A percentile compares a stretch with the other conserved stretches of the same genome.
phyloP scores from a whole-genome alignment of 2,888 invertebrate species.

The Apotomis betuletana region DNA sequence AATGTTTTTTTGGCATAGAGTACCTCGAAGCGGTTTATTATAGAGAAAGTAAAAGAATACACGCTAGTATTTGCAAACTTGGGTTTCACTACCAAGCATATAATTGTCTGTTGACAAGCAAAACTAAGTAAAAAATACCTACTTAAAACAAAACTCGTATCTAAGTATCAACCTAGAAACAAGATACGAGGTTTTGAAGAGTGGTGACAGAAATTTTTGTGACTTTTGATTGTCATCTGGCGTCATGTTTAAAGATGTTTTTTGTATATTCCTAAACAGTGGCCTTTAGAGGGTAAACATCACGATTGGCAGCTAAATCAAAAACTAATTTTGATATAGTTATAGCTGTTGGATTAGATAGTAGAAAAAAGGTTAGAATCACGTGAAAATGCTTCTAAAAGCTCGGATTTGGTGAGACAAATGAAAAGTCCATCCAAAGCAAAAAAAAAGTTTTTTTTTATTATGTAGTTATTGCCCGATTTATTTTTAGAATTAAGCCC shows the following conservation, averaged over 20 bases:
- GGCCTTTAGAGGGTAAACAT: constrained; percentile 2
- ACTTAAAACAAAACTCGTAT: no score
- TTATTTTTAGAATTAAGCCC: constrained; percentile 45
- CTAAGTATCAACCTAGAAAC: no score
- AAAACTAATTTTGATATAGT: constrained; percentile 9
- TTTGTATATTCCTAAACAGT: constrained; percentile 15
- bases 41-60: no score
- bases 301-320: constrained; percentile 18
- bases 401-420: constrained; percentile 43
- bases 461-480: constrained; percentile 24
- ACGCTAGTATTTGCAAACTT: not conserved
- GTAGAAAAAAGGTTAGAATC: constrained; percentile 39
- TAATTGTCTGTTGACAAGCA: not conserved
- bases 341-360: constrained; percentile 39
- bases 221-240: no score
- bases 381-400: constrained; percentile 29
- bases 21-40: not conserved
- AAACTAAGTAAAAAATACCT: no score
- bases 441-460: constrained; percentile 47
- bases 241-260: no score
- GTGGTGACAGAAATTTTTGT: no score
- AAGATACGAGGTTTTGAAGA: no score
- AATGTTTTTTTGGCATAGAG: not conserved
- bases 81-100: not conserved
- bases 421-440: constrained; percentile 64